Evolutionary conservation across 2,888 invertebrate genomes (phyloP).

Genomic region (Euproctis similis): DNA sequence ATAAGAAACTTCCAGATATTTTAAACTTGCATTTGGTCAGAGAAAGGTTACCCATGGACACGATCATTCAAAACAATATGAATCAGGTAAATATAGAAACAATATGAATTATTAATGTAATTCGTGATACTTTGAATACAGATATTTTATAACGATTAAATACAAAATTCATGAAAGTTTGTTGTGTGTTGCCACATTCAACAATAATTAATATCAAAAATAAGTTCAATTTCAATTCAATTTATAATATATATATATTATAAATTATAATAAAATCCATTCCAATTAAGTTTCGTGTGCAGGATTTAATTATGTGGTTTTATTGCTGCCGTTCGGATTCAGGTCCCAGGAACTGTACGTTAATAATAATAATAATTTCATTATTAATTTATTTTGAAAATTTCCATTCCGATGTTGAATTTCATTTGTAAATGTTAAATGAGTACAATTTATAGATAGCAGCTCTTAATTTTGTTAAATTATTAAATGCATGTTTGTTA

Average conservation of each 20-base stretch:
- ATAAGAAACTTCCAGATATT: conserved; percentile 83
- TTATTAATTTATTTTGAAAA: no score
- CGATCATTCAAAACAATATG: conserved; percentile 82
- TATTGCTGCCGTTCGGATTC: conserved; percentile 52
- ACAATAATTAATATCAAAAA: conserved; percentile 31
- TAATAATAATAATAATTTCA: conserved; percentile 37
- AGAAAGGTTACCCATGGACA: conserved; percentile 83
- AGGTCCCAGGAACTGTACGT: conserved; percentile 67
- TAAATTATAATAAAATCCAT: no score
- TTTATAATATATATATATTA: no score
- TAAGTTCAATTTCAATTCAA: no score
- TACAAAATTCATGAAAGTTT: conserved; percentile 18
- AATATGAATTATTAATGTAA: no score
- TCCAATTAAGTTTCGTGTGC: conserved; percentile 31
- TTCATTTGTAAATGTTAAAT: neutral
- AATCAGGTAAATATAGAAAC: conserved; percentile 77
- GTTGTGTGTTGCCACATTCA: conserved; percentile 18
- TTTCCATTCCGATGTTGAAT: conserved; percentile 20
- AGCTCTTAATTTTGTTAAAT: conserved; percentile 21
- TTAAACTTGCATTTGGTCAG: conserved; percentile 88
- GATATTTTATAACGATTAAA: conserved; percentile 12
- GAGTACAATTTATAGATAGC: conserved; percentile 10
- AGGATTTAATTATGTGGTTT: conserved; percentile 44
- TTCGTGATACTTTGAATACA: conserved; percentile 8
- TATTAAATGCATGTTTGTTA: conserved; percentile 12